A percentile compares a stretch with the other conserved stretches of the same genome.
These are phyloP conservation scores for Lasiurus borealis DNA, from an alignment of 2,113 vertebrate genomes.

Conservation along the genomic window DNA sequence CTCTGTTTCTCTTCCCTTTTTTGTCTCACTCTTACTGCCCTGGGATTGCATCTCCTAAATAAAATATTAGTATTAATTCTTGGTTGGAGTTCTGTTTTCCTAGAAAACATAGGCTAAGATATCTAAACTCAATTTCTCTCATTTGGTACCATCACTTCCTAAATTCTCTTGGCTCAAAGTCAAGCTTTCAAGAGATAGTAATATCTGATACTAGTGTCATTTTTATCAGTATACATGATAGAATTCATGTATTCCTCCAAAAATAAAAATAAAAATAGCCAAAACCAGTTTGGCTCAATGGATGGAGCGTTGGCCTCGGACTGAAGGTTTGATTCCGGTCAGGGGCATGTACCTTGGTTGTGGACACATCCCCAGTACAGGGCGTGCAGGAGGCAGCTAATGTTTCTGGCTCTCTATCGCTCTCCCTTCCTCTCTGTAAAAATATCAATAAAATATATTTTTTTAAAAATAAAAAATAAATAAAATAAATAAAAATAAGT, in stretches of 20 bases:
- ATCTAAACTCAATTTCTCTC: neutral
- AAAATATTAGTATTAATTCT: slow-evolving; percentile 39
- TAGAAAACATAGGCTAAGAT: slow-evolving; percentile 55
- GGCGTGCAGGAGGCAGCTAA: too few species aligned
- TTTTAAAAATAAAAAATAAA: too few species aligned
- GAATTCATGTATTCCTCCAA: neutral
- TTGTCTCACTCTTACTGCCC: neutral
- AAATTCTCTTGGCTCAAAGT: neutral
- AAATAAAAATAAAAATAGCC: neutral
- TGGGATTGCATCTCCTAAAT: slow-evolving; percentile 51
- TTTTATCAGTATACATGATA: neutral
- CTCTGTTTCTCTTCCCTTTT: neutral
- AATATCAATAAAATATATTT: too few species aligned
- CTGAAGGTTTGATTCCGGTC: too few species aligned
- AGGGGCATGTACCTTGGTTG: too few species aligned
- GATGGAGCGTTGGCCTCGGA: too few species aligned
- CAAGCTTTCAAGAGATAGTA: neutral
- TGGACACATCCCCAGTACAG: too few species aligned
- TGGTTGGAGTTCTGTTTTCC: slow-evolving; percentile 49
- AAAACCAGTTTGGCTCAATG: too few species aligned
- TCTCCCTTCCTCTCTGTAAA: too few species aligned
- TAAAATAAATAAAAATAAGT: slow-evolving; percentile 11
- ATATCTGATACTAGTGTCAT: neutral
- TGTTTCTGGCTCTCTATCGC: too few species aligned
- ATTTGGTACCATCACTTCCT: neutral